Base-by-base conservation (phyloP, 1,140 invertebrate species). In the Drosophila obscura region DNA sequence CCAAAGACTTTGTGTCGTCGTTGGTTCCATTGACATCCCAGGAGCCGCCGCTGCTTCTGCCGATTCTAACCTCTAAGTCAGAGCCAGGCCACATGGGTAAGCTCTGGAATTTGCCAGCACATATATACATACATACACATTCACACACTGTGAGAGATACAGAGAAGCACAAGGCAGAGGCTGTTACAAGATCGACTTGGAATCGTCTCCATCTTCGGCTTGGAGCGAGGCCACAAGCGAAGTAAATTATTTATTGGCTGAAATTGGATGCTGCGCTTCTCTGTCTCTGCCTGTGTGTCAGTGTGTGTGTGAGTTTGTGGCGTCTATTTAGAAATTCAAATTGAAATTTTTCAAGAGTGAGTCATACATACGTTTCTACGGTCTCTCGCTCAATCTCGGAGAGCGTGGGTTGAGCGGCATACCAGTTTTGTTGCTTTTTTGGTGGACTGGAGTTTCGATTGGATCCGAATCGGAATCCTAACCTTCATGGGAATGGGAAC, bases 291-390 rank as follows among this genome's bases (percentile, higher is more conserved):
- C 26, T 56, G 49, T 50, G 24, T 45, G 48, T 65, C 56, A 63
- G 68, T 73, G 50, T 75, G 62, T 71, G 50, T 78, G 60, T 65
- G 73, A 78, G 66, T 66, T 58, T 24, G 22, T 24, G 22, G 80
- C 79, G 71, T 82, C 83, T 85, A 87, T 79, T 85, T 87, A 85
- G 81, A 88, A 88, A 88, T 88, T 88, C 79, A 88, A 88, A 88
- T 88, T 88, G 62, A 83, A 82, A 88, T 88, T 80, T 62, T 73
- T 87, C 2, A 73, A 59, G 72, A 76, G 72, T 88, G 83, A 88
- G 83, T 88, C 83, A 88, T 88, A 52, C 64, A n/a, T 58, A 39
- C 35, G 35, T 13, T 39, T 19, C 19, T 19, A 19, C 19, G 19
- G 19, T 19, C 35, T 39, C 35, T 39, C 11, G 35, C 35, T 39